phyloP scores from a whole-genome alignment of 2,888 invertebrate genomes.

The Oscheius myriophilus region DNA sequence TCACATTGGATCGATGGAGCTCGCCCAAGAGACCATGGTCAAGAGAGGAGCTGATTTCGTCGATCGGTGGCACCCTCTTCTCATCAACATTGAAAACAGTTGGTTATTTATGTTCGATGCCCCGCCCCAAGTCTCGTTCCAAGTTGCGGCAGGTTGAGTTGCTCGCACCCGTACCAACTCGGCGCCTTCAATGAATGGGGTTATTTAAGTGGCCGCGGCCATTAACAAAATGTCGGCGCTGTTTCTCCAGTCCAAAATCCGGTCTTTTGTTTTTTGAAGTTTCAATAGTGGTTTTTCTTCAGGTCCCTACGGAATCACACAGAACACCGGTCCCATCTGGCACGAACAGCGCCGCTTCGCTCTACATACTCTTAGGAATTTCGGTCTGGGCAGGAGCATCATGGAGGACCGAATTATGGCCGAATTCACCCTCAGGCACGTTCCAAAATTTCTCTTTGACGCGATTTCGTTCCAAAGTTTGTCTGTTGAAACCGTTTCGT shows the following conservation, averaged over 20 bases:
- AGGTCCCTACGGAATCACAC: slow-evolving; percentile 32
- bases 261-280: too few relatives aligned
- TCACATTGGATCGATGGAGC: slow-evolving; percentile 39
- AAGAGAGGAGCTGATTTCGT: slow-evolving; percentile 19
- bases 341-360: slow-evolving; percentile 37
- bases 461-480: too few relatives aligned
- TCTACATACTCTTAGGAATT: slow-evolving; percentile 38
- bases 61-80: slow-evolving; percentile 23
- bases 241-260: too few relatives aligned
- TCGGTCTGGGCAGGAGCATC: slow-evolving; percentile 42
- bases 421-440: slow-evolving; percentile 36
- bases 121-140: too few relatives aligned
- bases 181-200: too few relatives aligned
- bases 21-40: slow-evolving; percentile 40
- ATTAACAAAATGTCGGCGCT: too few relatives aligned
- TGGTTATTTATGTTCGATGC: background rate
- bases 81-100: slow-evolving; percentile 8
- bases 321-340: slow-evolving; percentile 38
- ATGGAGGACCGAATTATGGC: slow-evolving; percentile 41
- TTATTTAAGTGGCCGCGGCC: too few relatives aligned
- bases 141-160: too few relatives aligned
- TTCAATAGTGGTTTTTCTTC: too few relatives aligned
- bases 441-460: too few relatives aligned
- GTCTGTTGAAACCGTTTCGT: too few relatives aligned
- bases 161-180: too few relatives aligned